These are phyloP conservation scores for Hycleus cichorii DNA, from an alignment of 1,140 invertebrate genomes.

Conservation along the genomic window DNA sequence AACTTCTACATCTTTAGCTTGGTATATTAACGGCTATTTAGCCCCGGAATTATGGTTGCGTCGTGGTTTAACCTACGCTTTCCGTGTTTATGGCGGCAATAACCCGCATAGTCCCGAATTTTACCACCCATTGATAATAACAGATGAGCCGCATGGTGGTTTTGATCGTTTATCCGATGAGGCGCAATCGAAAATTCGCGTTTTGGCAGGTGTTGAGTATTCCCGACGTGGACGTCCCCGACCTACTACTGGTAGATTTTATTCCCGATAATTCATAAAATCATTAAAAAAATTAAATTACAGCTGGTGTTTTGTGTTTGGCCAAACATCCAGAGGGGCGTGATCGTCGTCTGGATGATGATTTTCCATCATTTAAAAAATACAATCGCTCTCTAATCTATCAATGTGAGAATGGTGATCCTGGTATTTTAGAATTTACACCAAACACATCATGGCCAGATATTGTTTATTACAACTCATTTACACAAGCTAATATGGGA, in stretches of 20 bases:
- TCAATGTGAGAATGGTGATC: conserved; percentile 60
- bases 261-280: neutral
- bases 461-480: conserved; percentile 89
- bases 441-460: conserved; percentile 90
- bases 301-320: conserved; percentile 71
- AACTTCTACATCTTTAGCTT: conserved; percentile 54
- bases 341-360: conserved; percentile 71
- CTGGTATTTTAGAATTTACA: conserved; percentile 68
- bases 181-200: conserved; percentile 62
- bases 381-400: conserved; percentile 69
- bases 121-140: conserved; percentile 91
- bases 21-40: conserved; percentile 85
- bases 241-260: conserved; percentile 57
- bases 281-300: conserved; percentile 17
- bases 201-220: conserved; percentile 80
- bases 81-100: conserved; percentile 77
- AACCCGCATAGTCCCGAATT: conserved; percentile 79
- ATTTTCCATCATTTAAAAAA: conserved; percentile 70
- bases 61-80: conserved; percentile 76
- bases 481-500: conserved; percentile 85
- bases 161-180: conserved; percentile 66
- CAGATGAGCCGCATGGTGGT: conserved; percentile 76
- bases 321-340: conserved; percentile 54
- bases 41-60: conserved; percentile 81
- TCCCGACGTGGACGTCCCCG: conserved; percentile 69